These are phyloP conservation scores for Stercorarius parasiticus DNA, from an alignment of 2,113 vertebrate genomes.

Conservation along the genomic window DNA sequence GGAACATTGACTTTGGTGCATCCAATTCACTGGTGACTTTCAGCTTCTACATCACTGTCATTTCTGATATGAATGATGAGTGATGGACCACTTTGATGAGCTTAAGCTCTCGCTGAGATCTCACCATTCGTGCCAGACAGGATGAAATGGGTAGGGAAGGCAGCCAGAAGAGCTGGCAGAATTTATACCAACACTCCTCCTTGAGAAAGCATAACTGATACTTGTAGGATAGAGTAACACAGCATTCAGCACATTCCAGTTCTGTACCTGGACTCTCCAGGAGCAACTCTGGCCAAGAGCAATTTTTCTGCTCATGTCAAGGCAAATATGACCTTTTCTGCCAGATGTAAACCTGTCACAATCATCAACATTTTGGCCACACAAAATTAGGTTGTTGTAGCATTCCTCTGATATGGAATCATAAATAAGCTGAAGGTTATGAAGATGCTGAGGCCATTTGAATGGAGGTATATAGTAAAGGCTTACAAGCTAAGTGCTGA, in stretches of 20 bases:
- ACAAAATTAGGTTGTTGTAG: background rate
- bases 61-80: background rate
- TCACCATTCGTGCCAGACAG: background rate
- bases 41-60: background rate
- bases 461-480: background rate
- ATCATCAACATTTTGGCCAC: background rate
- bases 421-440: background rate
- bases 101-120: background rate
- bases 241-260: background rate
- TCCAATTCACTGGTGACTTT: background rate
- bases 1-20: background rate
- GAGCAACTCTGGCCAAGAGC: background rate
- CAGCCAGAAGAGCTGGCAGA: slow-evolving; percentile 2
- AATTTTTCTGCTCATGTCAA: background rate
- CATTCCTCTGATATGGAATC: background rate
- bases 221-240: background rate
- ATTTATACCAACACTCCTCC: background rate
- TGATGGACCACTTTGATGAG: background rate
- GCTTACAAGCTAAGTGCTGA: background rate
- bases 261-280: background rate
- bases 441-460: background rate
- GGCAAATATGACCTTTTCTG: background rate
- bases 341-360: background rate
- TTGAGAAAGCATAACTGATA: background rate
- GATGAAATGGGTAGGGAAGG: background rate